A percentile compares a stretch with the other conserved stretches of the same genome.
Conservation (phyloP, 2,113 vertebrate species). For the Cervus canadensis region DNA sequence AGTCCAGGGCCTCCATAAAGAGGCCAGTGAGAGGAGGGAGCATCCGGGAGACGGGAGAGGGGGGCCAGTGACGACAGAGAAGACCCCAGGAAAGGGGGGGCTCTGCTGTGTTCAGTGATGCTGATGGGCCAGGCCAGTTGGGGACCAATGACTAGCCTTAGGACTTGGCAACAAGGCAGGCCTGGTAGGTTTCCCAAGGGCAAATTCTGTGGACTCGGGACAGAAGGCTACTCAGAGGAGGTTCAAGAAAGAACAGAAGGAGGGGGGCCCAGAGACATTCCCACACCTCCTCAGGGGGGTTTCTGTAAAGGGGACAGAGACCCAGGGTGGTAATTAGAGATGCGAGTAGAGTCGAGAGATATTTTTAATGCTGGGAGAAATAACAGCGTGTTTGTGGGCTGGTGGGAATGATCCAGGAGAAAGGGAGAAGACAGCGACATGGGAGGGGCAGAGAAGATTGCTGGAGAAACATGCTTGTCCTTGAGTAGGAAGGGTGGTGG, state of each 20-base stretch:
- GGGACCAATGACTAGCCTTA: neutral
- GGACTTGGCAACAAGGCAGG: neutral
- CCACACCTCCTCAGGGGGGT: neutral
- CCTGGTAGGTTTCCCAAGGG: neutral
- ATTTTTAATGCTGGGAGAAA: neutral
- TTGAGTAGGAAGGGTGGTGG: neutral
- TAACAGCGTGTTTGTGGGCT: neutral
- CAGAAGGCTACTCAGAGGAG: neutral
- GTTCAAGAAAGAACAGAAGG: neutral
- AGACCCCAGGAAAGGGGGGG: neutral
- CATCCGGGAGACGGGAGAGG: neutral
- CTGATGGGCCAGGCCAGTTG: neutral
- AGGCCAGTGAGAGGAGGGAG: neutral
- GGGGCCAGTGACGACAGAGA: neutral
- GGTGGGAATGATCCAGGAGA: neutral
- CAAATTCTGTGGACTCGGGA: neutral
- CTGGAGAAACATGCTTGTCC: neutral
- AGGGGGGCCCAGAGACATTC: neutral
- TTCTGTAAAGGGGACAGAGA: neutral
- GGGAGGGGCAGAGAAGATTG: neutral
- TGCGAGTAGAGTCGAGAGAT: neutral
- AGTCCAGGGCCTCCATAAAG: neutral
- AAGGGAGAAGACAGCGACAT: accelerated
- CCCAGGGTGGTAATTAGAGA: neutral
- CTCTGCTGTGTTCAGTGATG: neutral